Evolutionary conservation across 2,888 invertebrate genomes (phyloP), one percentile per base, ranked within the genome.

Genomic region (Allacma fusca): DNA sequence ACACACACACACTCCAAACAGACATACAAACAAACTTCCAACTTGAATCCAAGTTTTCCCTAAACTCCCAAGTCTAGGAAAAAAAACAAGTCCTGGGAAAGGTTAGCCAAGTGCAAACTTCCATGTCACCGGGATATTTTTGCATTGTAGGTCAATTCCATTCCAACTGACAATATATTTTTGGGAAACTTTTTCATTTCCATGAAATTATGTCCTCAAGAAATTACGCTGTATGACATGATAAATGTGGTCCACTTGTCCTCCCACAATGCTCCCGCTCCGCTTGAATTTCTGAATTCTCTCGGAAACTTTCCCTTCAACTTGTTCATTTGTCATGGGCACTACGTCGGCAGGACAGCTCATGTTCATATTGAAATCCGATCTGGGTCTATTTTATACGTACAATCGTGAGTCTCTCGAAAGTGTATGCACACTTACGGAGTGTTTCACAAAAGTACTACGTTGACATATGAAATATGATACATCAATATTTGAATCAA

Each of bases 101-200:
- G 50, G 50, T 50, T 50, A 50, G n/a, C 50, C 50, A n/a, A 50
- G 50, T 50, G 50, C 2, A 16, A 50, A 50, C 50, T 19, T 50
- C 19, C 50, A 50, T 16, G 50, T 50, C 50, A 50, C 50, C 1
- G 2, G 50, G 16, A 50, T 50, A 12, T 50, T 13, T 50, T n/a
- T 50, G 7, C 50, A 50, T 50, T 13, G 16, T n/a, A 1, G 40
- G 7, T 13, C 40, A 5, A 19, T 16, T 50, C 9, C 2, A 19
- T n/a, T 50, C 2, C n/a, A 50, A 13, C 2, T 50, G 50, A 50
- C 50, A 50, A 19, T n/a, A 50, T 50, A 13, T 50, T 50, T 40
- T 50, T 50, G 19, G n/a, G n/a, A 50, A 50, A 50, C 50, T 50
- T 50, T 50, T n/a, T 16, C 50, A 50, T 50, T 50, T 50, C n/a